Evolutionary conservation across 2,113 vertebrate genomes (phyloP).

Genomic region (cattle (Bos taurus)): DNA sequence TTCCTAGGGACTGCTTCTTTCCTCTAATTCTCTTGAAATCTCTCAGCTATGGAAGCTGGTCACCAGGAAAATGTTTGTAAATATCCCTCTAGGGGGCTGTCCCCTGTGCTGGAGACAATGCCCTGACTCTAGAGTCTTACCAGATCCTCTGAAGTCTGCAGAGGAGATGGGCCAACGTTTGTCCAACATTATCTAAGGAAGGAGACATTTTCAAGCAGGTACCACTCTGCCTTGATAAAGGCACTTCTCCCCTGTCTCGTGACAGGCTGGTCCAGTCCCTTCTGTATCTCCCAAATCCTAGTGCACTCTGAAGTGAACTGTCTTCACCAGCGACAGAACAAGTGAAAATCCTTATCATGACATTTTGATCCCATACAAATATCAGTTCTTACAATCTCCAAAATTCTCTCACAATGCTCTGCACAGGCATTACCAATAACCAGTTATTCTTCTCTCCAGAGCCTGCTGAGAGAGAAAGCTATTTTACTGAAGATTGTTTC

Average conservation of each 20-base stretch:
- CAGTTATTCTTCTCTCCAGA: constrained; percentile 37
- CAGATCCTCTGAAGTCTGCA: background rate
- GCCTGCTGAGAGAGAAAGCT: constrained; percentile 53
- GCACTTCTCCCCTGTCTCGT: background rate
- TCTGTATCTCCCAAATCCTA: background rate
- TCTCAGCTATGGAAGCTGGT: background rate
- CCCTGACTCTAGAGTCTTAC: background rate
- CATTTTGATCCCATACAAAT: background rate
- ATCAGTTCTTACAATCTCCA: background rate
- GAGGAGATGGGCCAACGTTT: background rate
- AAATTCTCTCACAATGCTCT: background rate
- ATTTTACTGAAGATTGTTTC: constrained; percentile 61
- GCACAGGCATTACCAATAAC: background rate
- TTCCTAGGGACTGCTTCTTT: constrained; percentile 41
- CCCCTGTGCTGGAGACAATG: background rate
- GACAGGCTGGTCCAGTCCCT: background rate
- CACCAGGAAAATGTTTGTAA: background rate
- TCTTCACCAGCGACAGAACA: background rate
- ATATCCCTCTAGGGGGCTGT: background rate
- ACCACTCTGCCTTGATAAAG: background rate
- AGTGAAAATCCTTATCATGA: constrained; percentile 2
- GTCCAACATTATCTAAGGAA: background rate
- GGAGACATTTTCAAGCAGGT: background rate
- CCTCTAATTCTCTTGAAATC: constrained; percentile 46
- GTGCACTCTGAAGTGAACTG: background rate